Evolutionary conservation across 2,113 vertebrate genomes (phyloP).

Genomic region (Alces alces): DNA sequence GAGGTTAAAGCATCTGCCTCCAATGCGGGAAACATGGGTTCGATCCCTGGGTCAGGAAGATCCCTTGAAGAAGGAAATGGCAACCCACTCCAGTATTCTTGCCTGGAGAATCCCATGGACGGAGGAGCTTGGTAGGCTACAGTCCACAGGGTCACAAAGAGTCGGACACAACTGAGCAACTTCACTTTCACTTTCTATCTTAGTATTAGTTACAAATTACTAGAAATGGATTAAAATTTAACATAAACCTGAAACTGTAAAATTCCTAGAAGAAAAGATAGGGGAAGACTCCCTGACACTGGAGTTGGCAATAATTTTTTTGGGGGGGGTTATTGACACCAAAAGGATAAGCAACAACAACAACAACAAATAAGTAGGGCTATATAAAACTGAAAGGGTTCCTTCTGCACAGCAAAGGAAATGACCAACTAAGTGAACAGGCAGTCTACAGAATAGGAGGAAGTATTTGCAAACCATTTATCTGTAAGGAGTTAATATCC

Average conservation of each 20-base stretch:
- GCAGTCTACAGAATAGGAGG: not conserved
- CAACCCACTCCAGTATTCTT: no score
- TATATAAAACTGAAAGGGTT: not conserved
- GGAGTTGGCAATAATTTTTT: not conserved
- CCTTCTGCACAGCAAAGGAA: not conserved
- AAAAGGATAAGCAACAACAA: not conserved
- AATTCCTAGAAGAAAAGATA: not conserved
- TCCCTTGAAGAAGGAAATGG: no score
- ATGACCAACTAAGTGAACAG: not conserved
- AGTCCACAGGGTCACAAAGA: no score
- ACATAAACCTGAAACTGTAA: not conserved
- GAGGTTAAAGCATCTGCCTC: no score
- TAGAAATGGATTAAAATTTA: not conserved
- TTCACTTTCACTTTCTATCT: not conserved
- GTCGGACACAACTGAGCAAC: no score
- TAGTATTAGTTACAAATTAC: not conserved
- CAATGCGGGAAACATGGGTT: no score
- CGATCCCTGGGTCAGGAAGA: no score
- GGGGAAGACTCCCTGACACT: not conserved
- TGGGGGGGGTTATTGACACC: fast-evolving
- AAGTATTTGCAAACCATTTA: not conserved
- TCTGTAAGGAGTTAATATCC: not conserved
- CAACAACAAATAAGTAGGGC: not conserved
- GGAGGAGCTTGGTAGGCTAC: no score
- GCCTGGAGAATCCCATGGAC: no score